These are phyloP conservation scores for Aulostomus chinensis DNA, from an alignment of 2,797 vertebrate genomes.

Conservation along the genomic window DNA sequence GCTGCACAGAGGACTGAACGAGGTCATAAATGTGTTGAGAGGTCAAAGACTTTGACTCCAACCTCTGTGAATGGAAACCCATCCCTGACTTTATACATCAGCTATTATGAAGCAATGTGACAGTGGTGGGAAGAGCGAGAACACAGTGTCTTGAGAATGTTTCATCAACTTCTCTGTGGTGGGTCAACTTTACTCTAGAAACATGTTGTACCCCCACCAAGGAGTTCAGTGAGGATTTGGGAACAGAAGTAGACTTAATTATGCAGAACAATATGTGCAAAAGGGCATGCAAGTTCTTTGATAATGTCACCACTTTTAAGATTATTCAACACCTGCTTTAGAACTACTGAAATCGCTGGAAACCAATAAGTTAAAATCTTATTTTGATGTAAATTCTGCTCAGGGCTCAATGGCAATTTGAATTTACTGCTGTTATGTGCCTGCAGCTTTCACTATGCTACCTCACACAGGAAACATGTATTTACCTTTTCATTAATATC, in stretches of 20 bases:
- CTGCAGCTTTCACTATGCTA: no score
- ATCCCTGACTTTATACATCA: conserved; percentile 43
- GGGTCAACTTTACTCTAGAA: conserved; percentile 65
- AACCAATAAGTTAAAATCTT: no score
- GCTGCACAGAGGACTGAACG: neutral
- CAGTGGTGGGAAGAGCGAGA: conserved; percentile 9
- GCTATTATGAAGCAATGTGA: conserved; percentile 48
- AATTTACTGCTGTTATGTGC: no score
- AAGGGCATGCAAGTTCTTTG: conserved; percentile 4
- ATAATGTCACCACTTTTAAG: neutral
- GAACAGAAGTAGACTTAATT: conserved; percentile 15
- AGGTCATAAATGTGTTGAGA: conserved; percentile 3
- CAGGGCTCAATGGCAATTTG: no score
- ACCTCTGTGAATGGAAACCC: conserved; percentile 55
- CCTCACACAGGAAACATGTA: no score
- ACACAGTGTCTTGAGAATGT: conserved; percentile 31
- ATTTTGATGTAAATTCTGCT: no score
- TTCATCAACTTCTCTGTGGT: conserved; percentile 57
- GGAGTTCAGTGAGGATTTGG: conserved; percentile 27
- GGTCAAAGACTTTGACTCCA: conserved; percentile 16
- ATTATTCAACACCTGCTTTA: neutral
- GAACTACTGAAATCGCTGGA: conserved; percentile 1
- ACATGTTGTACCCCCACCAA: conserved; percentile 33
- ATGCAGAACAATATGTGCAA: conserved; percentile 7
- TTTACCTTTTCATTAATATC: no score